A percentile compares a stretch with the other conserved stretches of the same genome.
Conservation (phyloP, 2,888 invertebrate genomes). For the Matsumyia berberina region DNA sequence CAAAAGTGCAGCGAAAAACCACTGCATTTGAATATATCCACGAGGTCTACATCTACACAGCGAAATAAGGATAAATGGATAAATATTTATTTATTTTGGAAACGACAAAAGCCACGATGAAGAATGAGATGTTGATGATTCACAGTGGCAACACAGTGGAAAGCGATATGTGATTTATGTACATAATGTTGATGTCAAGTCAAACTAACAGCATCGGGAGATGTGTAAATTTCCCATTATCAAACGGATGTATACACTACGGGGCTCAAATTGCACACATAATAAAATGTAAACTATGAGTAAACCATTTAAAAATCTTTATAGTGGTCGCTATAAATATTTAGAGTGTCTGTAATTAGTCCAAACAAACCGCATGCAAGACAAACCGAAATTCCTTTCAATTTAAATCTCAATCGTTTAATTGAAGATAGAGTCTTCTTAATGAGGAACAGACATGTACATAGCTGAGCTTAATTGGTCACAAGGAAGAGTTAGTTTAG, state of each 20-base stretch:
- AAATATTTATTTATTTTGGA: conserved; percentile 29
- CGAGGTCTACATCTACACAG: not conserved
- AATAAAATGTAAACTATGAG: not conserved
- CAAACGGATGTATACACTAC: not conserved
- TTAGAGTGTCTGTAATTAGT: too few species aligned
- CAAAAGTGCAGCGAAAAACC: conserved; percentile 2
- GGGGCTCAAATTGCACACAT: not conserved
- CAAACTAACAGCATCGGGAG: conserved; percentile 7
- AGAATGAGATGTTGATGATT: conserved; percentile 11
- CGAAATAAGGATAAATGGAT: conserved; percentile 21
- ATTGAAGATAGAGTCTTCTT: too few species aligned
- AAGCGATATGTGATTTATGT: conserved; percentile 13
- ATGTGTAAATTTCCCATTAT: conserved; percentile 9
- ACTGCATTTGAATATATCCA: conserved; percentile 18
- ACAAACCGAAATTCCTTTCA: too few species aligned
- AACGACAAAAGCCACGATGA: conserved; percentile 3
- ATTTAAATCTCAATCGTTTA: too few species aligned
- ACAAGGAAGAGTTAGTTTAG: too few species aligned
- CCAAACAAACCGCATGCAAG: too few species aligned
- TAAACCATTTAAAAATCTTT: too few species aligned
- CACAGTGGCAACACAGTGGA: not conserved
- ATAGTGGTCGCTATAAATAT: too few species aligned
- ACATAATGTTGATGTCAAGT: not conserved
- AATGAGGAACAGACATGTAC: too few species aligned
- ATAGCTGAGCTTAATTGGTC: too few species aligned